These are phyloP conservation scores for Cercopithecus petaurista DNA, from an alignment of 2,797 vertebrate species.

Conservation along the genomic window DNA sequence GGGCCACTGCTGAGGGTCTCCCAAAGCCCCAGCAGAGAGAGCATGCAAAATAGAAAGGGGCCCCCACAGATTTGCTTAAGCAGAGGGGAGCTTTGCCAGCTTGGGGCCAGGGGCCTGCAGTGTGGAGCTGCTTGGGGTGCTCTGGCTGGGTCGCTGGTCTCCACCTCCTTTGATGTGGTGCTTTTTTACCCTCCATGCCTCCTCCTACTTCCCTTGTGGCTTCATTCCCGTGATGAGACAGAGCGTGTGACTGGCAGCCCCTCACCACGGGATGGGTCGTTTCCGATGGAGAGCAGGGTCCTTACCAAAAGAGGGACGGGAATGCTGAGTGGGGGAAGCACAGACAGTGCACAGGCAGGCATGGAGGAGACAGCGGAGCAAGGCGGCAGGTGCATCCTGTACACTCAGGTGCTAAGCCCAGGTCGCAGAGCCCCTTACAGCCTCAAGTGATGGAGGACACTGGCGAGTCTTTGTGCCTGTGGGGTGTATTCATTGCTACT, in stretches of 20 bases:
- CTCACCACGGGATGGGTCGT: neutral
- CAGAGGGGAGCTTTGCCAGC: neutral
- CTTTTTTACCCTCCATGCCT: accelerated
- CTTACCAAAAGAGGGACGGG: neutral
- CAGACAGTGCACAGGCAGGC: accelerated
- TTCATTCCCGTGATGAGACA: accelerated
- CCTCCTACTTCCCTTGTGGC: accelerated
- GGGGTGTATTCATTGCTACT: neutral
- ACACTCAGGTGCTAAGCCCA: neutral
- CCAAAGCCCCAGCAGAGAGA: no score
- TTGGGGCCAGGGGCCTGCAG: accelerated
- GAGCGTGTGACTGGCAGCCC: neutral
- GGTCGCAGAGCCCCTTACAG: neutral
- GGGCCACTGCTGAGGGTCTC: neutral
- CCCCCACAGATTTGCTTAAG: accelerated
- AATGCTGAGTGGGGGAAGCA: neutral
- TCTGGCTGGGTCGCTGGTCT: neutral
- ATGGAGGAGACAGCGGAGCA: accelerated
- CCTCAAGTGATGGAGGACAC: neutral
- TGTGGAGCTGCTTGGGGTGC: neutral
- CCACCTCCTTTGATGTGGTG: neutral
- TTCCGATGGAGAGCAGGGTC: neutral
- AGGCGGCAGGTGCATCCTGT: accelerated
- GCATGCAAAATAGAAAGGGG: no score
- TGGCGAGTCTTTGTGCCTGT: accelerated